phyloP scores from a whole-genome alignment of 30 jellyfish, hydroid and myxozoan species.

The Sanderia malayensis region DNA sequence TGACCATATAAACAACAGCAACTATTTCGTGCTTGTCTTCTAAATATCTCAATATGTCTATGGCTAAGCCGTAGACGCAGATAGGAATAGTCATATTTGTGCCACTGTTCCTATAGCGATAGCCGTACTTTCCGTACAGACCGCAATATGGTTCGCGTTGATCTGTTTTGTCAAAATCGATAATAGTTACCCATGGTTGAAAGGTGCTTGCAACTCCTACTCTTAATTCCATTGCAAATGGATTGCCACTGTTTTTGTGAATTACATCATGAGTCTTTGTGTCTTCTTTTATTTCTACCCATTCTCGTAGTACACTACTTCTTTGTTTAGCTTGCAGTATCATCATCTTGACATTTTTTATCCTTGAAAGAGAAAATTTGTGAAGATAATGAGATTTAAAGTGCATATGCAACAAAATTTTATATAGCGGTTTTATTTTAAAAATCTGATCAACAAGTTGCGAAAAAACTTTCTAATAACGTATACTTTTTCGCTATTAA shows the following conservation, averaged over 20 bases:
- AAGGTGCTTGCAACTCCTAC: neutral
- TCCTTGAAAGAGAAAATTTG: neutral
- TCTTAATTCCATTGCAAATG: neutral
- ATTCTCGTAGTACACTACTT: neutral
- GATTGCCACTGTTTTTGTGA: neutral
- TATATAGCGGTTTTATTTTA: no score
- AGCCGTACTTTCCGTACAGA: neutral
- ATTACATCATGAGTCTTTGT: neutral
- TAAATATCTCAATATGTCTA: neutral
- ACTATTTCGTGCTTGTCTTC: neutral
- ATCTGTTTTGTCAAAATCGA: neutral
- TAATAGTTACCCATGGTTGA: neutral
- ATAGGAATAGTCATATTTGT: neutral
- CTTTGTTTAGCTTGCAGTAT: neutral
- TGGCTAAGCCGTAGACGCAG: conserved; percentile 1
- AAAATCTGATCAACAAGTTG: no score
- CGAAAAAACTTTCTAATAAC: no score
- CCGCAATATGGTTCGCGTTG: neutral
- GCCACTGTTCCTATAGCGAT: neutral
- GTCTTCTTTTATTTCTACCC: neutral
- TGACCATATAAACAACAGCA: neutral
- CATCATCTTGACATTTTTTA: neutral
- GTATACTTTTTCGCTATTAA: no score
- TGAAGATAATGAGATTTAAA: no score
- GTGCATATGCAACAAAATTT: no score